Conservation (phyloP, 2,888 invertebrate genomes). For the Rotaria socialis region DNA sequence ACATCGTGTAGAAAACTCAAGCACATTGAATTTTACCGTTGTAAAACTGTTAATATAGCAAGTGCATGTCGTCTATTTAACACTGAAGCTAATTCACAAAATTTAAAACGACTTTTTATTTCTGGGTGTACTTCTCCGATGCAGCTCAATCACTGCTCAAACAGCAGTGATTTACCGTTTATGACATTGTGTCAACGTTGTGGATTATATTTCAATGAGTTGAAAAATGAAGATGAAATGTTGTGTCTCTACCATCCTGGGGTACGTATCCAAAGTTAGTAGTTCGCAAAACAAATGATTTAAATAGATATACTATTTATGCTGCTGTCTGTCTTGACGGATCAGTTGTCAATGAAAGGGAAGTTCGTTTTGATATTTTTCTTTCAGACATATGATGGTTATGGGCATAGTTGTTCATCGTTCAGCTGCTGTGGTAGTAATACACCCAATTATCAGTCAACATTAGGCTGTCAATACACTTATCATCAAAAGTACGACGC, state of each 20-base stretch:
- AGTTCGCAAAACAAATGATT: too few species aligned
- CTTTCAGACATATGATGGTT: background rate
- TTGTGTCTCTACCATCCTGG: slow-evolving; percentile 1
- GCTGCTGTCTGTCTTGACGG: too few species aligned
- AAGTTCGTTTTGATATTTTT: too few species aligned
- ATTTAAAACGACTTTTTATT: background rate
- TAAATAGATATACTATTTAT: too few species aligned
- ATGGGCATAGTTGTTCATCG: background rate
- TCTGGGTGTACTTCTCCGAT: too few species aligned
- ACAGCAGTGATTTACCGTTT: background rate
- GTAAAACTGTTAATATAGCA: background rate
- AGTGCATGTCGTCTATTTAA: background rate
- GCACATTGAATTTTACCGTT: background rate
- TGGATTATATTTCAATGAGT: background rate
- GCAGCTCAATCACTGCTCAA: too few species aligned
- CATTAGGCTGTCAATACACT: background rate
- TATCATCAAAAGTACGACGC: background rate
- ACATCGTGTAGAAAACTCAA: background rate
- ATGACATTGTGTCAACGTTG: background rate
- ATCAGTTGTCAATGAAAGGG: too few species aligned
- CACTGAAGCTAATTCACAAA: background rate
- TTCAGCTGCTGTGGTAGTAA: background rate
- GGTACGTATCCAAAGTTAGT: background rate
- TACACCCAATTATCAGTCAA: background rate
- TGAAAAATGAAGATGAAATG: background rate